Conservation (phyloP, 2,888 invertebrate species). For the Diarsia dahlii region DNA sequence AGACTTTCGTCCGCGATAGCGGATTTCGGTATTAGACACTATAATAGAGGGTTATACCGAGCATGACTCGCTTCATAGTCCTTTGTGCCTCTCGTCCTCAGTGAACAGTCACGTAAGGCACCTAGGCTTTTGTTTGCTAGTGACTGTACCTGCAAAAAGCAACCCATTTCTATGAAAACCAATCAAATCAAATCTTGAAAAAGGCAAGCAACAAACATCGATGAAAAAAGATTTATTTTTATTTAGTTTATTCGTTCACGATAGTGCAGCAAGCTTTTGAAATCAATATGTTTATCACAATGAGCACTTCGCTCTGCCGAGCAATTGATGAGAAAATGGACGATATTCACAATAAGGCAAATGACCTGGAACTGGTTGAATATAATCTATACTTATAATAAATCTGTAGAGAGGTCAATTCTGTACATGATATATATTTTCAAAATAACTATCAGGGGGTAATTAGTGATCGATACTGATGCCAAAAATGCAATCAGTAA, state of each 20-base stretch:
- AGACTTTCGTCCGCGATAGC: too few species aligned
- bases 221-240: slow-evolving; percentile 7
- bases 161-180: neutral
- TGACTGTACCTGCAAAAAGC: neutral
- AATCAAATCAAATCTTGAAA: neutral
- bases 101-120: too few species aligned
- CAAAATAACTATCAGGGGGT: too few species aligned
- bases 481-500: too few species aligned
- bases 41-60: too few species aligned
- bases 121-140: neutral
- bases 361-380: slow-evolving; percentile 5
- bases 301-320: slow-evolving; percentile 16
- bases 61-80: too few species aligned
- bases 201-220: slow-evolving; percentile 1
- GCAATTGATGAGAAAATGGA: slow-evolving; percentile 35
- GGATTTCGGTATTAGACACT: too few species aligned
- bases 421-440: too few species aligned
- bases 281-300: slow-evolving; percentile 39
- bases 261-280: slow-evolving; percentile 18
- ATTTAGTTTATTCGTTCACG: neutral
- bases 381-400: too few species aligned
- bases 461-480: too few species aligned
- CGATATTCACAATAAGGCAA: slow-evolving; percentile 8
- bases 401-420: too few species aligned
- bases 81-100: too few species aligned